Evolutionary conservation across 2,888 invertebrate species (phyloP), one percentile per base, ranked within the genome.

Genomic region (Hedya salicella): DNA sequence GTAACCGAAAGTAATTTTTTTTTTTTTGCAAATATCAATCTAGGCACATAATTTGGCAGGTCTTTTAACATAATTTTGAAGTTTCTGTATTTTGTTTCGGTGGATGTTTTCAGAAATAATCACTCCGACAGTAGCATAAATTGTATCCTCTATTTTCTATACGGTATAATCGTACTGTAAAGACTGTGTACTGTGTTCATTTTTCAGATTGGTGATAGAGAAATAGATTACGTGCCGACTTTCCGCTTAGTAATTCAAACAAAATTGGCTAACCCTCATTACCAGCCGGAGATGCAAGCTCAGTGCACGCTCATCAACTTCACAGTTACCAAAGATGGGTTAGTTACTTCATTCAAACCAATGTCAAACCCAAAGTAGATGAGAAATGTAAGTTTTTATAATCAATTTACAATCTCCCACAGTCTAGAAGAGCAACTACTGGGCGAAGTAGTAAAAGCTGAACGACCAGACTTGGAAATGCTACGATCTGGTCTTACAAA

Each of bases 281-380:
- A 98, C 83, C 97, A 98, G 81, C 98, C 98, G 0, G 98, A 98
- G 89, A 97, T 98, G 95, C 98, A 98, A 87, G 98, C 98, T 0
- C 98, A 98, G 89, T 96, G 98, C 6, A 98, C 98, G 0, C 93
- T 98, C 14, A 98, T 98, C 69, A 98, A 98, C 88, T 98, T 98
- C 78, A 98, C 98, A 1, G 98, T 98, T 1, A 98, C 98, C 0
- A 94, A 95, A 78, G 98, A 98, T 83, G 98, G 97, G 84, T 91
- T 72, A 80, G 80, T 49, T 25, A 25, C n/a, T 30, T 40, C n/a
- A 39, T 19, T 36, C 17, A n/a, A 1, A 16, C 17, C 11, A 25
- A 13, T n/a, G 9, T 40, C 46, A 25, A 17, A 32, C 5, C 11
- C 13, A 25, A 30, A 42, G 4, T 14, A 9, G 5, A 19, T 6